Base-by-base conservation (phyloP, 1,140 invertebrate genomes). In the Leucophenga varia region DNA sequence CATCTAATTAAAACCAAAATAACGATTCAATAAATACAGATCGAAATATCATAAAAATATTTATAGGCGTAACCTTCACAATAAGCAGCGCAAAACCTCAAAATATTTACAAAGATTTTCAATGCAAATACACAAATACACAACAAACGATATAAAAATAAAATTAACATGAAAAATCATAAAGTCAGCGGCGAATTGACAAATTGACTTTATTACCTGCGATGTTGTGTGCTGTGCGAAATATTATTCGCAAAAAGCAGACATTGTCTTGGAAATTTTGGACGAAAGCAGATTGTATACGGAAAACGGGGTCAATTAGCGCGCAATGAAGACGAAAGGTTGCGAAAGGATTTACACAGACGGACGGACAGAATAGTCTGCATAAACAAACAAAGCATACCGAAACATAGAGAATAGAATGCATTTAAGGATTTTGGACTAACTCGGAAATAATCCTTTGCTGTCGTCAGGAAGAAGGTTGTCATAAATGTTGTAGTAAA, bases 41-140 rank as follows among this genome's bases (percentile, higher is more conserved):
- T 30, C 7, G 14, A 13, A 10, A 8, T n/a, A 39, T 38, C 52
- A n/a, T n/a, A n/a, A n/a, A n/a, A n/a, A n/a, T n/a, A n/a, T n/a
- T n/a, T n/a, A n/a, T n/a, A 56, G 63, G 63, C 61, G 59, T 55
- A 47, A 35, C 46, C 59, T 45, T 30, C 22, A 22, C 30, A 55
- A 65, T 67, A 67, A 65, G 61, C 60, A 68, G 63, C 64, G 59
- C 59, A 68, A 65, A 65, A 68, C 64, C 63, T 65, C 64, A 65
- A 65, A 64, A 65, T 65, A 65, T 68, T 65, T 65, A 67, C 53
- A 38, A 20, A 21, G 5, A 25, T 25, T 13, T 35, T 35, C 32
- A n/a, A n/a, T n/a, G n/a, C n/a, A n/a, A n/a, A n/a, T n/a, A n/a
- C n/a, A n/a, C n/a, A n/a, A n/a, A n/a, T n/a, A n/a, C n/a, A n/a